Evolutionary conservation across 92 coral and sea anemone species (phyloP).

Genomic region (Palythoa grandis): DNA sequence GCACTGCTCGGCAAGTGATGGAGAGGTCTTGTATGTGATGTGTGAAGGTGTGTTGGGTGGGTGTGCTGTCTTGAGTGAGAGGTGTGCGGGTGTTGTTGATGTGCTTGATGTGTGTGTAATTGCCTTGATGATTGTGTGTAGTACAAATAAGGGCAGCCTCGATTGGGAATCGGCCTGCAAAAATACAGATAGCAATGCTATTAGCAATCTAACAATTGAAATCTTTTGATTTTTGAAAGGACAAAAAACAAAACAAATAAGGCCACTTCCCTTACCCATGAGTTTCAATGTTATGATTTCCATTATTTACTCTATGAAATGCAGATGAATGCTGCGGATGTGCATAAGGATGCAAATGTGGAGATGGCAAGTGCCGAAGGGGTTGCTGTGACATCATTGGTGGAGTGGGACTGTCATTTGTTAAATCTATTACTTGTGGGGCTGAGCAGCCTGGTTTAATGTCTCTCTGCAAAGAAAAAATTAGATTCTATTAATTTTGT

Average conservation of each 20-base stretch:
- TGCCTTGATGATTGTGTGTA: constrained; percentile 58
- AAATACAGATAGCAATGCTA: not conserved
- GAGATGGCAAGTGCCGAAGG: constrained; percentile 77
- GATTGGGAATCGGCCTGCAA: constrained; percentile 46
- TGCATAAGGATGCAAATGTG: constrained; percentile 42
- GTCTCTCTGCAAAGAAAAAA: constrained; percentile 67
- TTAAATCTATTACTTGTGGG: constrained; percentile 78
- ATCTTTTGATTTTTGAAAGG: no score
- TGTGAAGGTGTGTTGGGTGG: constrained; percentile 32
- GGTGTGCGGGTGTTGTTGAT: constrained; percentile 39
- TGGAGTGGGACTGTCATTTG: constrained; percentile 69
- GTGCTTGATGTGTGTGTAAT: constrained; percentile 64
- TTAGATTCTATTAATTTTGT: not conserved
- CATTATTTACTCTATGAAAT: constrained; percentile 79
- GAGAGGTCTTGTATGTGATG: constrained; percentile 54
- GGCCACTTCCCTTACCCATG: constrained; percentile 68
- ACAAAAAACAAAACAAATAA: no score
- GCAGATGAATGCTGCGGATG: constrained; percentile 77
- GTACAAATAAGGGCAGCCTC: constrained; percentile 81
- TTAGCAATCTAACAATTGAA: not conserved
- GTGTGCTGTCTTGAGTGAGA: constrained; percentile 43
- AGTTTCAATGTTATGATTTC: constrained; percentile 70
- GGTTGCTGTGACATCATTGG: constrained; percentile 81
- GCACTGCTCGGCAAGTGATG: constrained; percentile 65
- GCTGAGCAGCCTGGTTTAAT: constrained; percentile 64